Percentiles rank a stretch among this genome's conserved stretches.
These are phyloP conservation scores for Lophochroa leadbeateri DNA, from an alignment of 2,113 vertebrate genomes.

Conservation along the genomic window DNA sequence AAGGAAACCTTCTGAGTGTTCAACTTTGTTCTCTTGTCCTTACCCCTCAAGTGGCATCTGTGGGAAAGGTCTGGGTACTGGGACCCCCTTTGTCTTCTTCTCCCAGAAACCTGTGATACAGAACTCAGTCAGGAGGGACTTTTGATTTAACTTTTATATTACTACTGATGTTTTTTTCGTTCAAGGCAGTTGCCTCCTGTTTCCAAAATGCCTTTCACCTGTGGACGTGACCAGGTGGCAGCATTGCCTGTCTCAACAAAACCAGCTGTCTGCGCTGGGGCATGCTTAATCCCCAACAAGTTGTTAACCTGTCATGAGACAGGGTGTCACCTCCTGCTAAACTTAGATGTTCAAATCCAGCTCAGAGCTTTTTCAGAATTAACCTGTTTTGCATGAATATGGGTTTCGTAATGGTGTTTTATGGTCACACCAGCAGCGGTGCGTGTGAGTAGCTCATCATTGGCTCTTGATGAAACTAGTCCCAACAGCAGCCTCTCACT, in stretches of 20 bases:
- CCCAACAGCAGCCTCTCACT: accelerated
- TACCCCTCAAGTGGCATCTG: neutral
- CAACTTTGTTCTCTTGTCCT: accelerated
- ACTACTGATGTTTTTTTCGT: neutral
- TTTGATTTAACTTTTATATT: neutral
- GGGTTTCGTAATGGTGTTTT: neutral
- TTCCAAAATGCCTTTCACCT: neutral
- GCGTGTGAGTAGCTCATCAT: accelerated
- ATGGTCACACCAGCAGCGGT: accelerated
- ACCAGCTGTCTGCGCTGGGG: neutral
- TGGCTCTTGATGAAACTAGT: neutral
- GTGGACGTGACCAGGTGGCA: neutral
- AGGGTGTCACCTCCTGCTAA: neutral
- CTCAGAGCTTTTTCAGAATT: neutral
- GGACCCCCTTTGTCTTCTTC: neutral
- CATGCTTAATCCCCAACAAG: neutral
- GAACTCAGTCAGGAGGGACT: neutral
- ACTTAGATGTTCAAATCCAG: neutral
- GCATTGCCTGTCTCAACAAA: neutral
- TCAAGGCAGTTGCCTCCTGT: neutral
- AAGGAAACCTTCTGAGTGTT: neutral
- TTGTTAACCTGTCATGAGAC: neutral
- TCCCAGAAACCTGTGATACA: neutral
- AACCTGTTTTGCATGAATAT: neutral
- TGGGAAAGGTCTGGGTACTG: neutral